Evolutionary conservation across 2,888 invertebrate genomes (phyloP).

Genomic region (Acleris laterana): DNA sequence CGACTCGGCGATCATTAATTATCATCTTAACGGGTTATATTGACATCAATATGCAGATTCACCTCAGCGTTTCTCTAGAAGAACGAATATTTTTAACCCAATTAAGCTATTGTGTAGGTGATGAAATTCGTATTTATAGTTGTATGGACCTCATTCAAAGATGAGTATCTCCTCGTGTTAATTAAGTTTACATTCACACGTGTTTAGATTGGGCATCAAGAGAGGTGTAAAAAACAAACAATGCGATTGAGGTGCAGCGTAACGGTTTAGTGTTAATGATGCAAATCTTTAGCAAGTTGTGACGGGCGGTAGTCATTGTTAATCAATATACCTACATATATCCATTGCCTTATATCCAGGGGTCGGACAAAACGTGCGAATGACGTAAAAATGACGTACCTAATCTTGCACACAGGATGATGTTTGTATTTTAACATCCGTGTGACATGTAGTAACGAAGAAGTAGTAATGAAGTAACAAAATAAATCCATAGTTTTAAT

Average conservation of each 20-base stretch:
- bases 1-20: constrained; percentile 29
- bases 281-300: constrained; percentile 14
- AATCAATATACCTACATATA: not conserved
- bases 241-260: constrained; percentile 14
- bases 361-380: no score
- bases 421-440: no score
- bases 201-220: constrained; percentile 19
- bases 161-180: constrained; percentile 25
- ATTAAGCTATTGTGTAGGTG: constrained; percentile 36
- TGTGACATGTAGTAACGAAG: no score
- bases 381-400: no score
- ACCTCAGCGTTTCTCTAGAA: constrained; percentile 25
- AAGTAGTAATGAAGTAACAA: no score
- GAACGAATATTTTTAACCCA: constrained; percentile 35
- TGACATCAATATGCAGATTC: constrained; percentile 39
- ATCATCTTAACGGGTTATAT: constrained; percentile 36
- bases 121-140: constrained; percentile 27
- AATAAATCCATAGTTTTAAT: no score
- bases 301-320: not conserved
- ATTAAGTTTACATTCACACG: constrained; percentile 36
- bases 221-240: constrained; percentile 23
- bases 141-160: constrained; percentile 18
- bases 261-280: constrained; percentile 19
- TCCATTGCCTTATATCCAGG: no score
- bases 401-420: no score